Evolutionary conservation across 2,888 invertebrate genomes (phyloP).

Genomic region (Drosophila maculinotata): DNA sequence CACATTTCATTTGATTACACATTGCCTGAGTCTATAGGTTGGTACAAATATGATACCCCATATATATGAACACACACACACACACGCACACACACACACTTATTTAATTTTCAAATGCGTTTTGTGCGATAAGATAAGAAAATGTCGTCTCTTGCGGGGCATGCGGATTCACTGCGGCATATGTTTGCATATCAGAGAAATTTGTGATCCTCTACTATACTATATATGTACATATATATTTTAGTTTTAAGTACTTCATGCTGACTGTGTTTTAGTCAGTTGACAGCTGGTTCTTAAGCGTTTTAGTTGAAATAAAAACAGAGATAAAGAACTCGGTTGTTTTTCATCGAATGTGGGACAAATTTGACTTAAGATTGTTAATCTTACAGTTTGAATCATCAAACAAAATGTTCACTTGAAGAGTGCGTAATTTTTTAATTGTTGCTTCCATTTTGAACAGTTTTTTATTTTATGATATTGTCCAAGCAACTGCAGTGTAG

Average conservation of each 20-base stretch:
- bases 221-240: constrained; percentile 3
- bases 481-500: neutral
- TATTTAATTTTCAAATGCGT: constrained; percentile 65
- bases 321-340: constrained; percentile 16
- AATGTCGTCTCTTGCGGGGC: neutral
- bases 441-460: constrained; percentile 8
- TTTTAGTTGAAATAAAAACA: neutral
- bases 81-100: constrained; percentile 15
- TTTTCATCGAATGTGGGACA: constrained; percentile 40
- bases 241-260: neutral
- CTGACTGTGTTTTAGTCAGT: constrained; percentile 24
- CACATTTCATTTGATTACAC: constrained; percentile 27
- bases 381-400: constrained; percentile 30
- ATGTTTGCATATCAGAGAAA: constrained; percentile 51
- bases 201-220: constrained; percentile 10
- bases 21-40: constrained; percentile 25
- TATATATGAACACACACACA: constrained; percentile 7
- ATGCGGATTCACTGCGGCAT: constrained; percentile 52
- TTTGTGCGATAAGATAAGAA: constrained; percentile 64
- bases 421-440: constrained; percentile 21
- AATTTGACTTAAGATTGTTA: constrained; percentile 27
- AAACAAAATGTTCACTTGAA: neutral
- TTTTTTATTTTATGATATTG: neutral
- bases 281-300: constrained; percentile 31
- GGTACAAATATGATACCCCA: constrained; percentile 15